Evolutionary conservation across 2,888 invertebrate species (phyloP), one percentile per base, ranked within the genome.

Genomic region (Therioaphis trifolii): DNA sequence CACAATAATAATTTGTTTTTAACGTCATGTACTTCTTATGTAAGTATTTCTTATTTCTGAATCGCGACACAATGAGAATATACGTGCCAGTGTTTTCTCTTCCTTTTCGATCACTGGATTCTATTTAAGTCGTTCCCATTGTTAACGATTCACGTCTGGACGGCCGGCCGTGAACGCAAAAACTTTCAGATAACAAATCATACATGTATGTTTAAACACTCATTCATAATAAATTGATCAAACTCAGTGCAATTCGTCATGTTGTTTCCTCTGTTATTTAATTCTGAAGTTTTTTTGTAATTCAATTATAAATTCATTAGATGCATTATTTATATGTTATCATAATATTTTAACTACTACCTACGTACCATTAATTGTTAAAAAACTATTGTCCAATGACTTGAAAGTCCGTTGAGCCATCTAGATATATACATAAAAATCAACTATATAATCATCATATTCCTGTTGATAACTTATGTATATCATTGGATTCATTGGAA

Each of bases 151-250:
- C 46, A 74, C 52, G 9, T 55, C 55, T 18, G 55, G 9, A 55
- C 24, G 40, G 18, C 35, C 21, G 15, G 46, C 61, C 61, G n/a
- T 76, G 61, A 61, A 76, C 46, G 46, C 35, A 66, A 77, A 77
- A 77, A 77, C 77, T 77, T 77, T 77, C 77, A 21, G 66, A 66
- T 35, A 77, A 66, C 66, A 24, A 66, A 66, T 66, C 15, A 21
- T 15, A 66, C 35, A 77, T 61, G 14, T 66, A 18, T 77, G 49
- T 68, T 46, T 27, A 46, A 63, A 29, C 27, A 63, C 12, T 35
- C 35, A 40, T 29, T 24, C 29, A 40, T 75, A 43, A 4, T 40
- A 40, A 27, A 75, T 61, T 14, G 43, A 75, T 75, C 27, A 18
- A 12, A 24, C n/a, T 12, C 5, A 18, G 11, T 7, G 24, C 43